Conservation (phyloP, 1,140 invertebrate species). For the Antheraea mylitta region DNA sequence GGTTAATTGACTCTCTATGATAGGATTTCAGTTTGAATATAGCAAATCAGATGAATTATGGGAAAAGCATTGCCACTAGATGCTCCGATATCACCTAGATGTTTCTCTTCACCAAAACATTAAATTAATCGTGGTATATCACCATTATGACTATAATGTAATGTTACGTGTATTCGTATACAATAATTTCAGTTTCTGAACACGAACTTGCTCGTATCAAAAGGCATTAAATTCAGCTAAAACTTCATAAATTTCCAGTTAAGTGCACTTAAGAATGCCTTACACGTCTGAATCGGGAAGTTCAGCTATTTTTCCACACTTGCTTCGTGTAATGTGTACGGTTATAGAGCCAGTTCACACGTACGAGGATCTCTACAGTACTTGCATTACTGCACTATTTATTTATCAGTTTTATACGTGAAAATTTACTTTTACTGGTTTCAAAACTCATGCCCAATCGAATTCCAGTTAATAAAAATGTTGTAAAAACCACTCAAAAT, state of each 20-base stretch:
- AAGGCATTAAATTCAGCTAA: slow-evolving; percentile 3
- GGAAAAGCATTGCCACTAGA: too few relatives aligned
- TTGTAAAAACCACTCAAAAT: too few relatives aligned
- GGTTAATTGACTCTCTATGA: too few relatives aligned
- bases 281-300: slow-evolving; percentile 4
- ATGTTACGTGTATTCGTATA: neutral
- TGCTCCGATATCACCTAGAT: too few relatives aligned
- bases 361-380: neutral
- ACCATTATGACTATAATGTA: neutral
- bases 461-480: too few relatives aligned
- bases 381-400: neutral
- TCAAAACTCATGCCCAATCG: too few relatives aligned
- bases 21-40: too few relatives aligned
- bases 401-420: neutral
- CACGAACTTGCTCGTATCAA: slow-evolving; percentile 1
- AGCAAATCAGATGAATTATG: too few relatives aligned
- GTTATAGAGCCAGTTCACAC: neutral
- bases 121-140: neutral
- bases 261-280: slow-evolving; percentile 7
- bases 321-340: slow-evolving; percentile 1
- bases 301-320: slow-evolving; percentile 8
- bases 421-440: neutral
- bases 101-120: neutral
- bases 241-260: slow-evolving; percentile 6
- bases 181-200: neutral